Base-by-base conservation (phyloP, 2,888 invertebrate species). In the Epistrophe grossulariae region DNA sequence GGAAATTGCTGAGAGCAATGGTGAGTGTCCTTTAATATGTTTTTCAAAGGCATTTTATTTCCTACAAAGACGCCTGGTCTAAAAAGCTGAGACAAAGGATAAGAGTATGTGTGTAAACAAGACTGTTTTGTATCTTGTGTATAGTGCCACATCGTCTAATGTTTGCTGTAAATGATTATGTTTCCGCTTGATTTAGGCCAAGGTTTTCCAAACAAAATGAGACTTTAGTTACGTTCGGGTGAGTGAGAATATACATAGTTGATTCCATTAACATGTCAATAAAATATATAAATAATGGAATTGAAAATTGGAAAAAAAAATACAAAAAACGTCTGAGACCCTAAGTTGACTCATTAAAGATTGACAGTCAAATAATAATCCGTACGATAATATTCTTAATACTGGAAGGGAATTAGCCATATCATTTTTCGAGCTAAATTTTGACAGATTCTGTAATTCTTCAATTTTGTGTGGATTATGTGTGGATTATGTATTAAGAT, bases 131-230 rank as follows among this genome's bases (percentile, higher is more conserved):
- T 15, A 24, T 60, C 19, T 9, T 10, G 1, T 11, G 4, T 13
- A 24, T 73, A 28, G 59, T 83, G 79, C 48, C 55, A 52, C 52
- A 38, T 68, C n/a, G 83, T 71, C 62, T 71, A 28, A 76, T 84
- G 79, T 76, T 74, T 79, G 48, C 70, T 71, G 79, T 79, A 79
- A 84, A 71, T 59, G 64, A 84, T 79, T 48, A 59, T 71, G 70
- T 74, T 79, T 84, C 73, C 66, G 71, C 66, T 19, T 79, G 74
- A 84, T 76, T 76, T 71, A 45, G 72, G 70, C 50, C 48, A 52
- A 66, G 76, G 66, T 28, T 70, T 71, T 64, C 28, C 6, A 79
- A 84, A 59, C 35, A 74, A 64, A 35, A 79, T 38, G 62, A 70
- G 11, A 43, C n/a, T 7, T 24, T 24, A 24, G 24, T 24, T 62